Evolutionary conservation across 2,888 invertebrate genomes (phyloP), one percentile per base, ranked within the genome.

Genomic region (Drosophila ustulata): DNA sequence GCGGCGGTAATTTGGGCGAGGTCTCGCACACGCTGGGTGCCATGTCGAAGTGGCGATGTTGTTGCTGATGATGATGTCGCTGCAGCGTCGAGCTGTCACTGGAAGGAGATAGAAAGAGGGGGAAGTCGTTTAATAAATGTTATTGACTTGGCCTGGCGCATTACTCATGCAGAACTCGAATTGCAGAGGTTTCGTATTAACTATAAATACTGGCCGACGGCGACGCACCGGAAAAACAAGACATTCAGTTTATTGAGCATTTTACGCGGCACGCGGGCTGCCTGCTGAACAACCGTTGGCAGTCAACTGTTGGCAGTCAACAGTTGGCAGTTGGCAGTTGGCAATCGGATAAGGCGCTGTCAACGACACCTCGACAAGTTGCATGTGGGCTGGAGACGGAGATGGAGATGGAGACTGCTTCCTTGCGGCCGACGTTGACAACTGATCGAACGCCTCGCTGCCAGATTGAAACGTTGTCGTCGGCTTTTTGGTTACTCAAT

Each of bases 21-120:
- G 90, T 90, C 70, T 92, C 90, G 82, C 92, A 92, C 73, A 92
- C 91, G 81, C 92, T 94, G 61, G 94, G 94, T 68, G 93, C 93
- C 94, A 94, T 94, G 75, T 91, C 93, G 84, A 65, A 71, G 45
- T 66, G 65, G 4, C 18, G 34, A 11, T 34, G 32, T 2, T 1
- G 32, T 37, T 52, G 57, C 8, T 51, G 55, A 9, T 41, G 55
- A 11, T 58, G 82, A 46, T 66, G 75, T 53, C 87, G 75, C 39
- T 81, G 79, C 71, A 80, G 91, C 91, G 92, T 92, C 49, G 92
- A 91, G 75, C 93, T 88, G 74, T 93, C 93, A 90, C 93, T 93
- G 90, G 18, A 92, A 71, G 64, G 34, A 45, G 67, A 30, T 8
- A 32, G 4, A 34, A 32, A 76, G 67, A 55, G 37, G n/a, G 37